A percentile compares a stretch with the other conserved stretches of the same genome.
phyloP scores from a whole-genome alignment of 2,888 invertebrate species.

The Lasioglossum figueresi region DNA sequence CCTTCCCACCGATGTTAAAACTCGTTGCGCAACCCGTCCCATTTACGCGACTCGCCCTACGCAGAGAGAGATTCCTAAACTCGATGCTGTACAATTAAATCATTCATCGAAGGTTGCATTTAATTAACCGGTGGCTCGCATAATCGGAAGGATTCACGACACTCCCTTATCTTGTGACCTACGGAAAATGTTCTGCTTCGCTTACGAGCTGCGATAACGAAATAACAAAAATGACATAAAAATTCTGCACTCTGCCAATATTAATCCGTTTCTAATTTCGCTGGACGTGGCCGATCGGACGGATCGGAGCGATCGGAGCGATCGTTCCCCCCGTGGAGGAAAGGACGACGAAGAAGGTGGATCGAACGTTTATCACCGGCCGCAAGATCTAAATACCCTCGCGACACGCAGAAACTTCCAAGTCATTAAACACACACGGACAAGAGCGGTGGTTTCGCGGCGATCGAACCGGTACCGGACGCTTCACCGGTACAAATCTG shows the following conservation, averaged over 20 bases:
- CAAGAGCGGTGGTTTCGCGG: constrained; percentile 14
- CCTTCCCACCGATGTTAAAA: not conserved
- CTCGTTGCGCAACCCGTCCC: not conserved
- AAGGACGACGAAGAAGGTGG: not conserved
- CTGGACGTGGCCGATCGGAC: not conserved
- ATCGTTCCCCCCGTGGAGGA: not conserved
- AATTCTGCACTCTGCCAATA: no score
- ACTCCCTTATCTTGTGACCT: no score
- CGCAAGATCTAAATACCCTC: constrained; percentile 38
- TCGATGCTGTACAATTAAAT: not conserved
- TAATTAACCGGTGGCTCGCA: not conserved
- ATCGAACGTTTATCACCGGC: constrained; percentile 32
- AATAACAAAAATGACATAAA: no score
- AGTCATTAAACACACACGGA: constrained; percentile 48
- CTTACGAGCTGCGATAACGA: no score
- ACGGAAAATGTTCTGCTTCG: no score
- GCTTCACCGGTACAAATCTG: constrained; percentile 49
- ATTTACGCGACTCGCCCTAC: not conserved
- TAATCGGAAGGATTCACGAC: not conserved
- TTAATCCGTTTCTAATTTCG: constrained; percentile 3
- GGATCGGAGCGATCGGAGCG: not conserved
- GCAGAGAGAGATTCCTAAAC: not conserved
- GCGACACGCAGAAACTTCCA: constrained; percentile 37
- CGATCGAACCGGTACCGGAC: constrained; percentile 54
- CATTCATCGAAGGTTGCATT: not conserved